Conservation (phyloP, 2,797 vertebrate species). For the Microchirus variegatus region DNA sequence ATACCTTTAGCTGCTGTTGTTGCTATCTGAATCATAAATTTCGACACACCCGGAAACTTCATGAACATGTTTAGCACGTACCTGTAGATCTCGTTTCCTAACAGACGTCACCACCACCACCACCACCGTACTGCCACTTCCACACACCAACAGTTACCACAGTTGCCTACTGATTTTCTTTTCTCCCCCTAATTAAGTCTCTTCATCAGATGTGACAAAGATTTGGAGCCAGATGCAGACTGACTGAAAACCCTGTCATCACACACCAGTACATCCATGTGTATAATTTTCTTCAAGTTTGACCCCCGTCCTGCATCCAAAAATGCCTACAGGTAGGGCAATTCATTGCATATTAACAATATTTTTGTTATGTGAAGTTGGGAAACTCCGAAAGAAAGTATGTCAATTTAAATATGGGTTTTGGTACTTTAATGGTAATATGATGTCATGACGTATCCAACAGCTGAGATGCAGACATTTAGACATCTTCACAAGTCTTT, state of each 20-base stretch:
- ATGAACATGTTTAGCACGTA: too few species aligned
- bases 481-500: too few species aligned
- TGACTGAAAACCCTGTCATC: slow-evolving; percentile 36
- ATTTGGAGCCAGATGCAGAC: slow-evolving; percentile 52
- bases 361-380: not conserved
- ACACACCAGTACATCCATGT: slow-evolving; percentile 84
- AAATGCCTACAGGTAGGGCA: slow-evolving; percentile 96
- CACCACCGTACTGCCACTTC: not conserved
- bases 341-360: not conserved
- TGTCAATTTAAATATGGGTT: too few species aligned
- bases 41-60: too few species aligned
- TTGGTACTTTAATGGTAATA: too few species aligned
- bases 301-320: slow-evolving; percentile 94
- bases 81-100: not conserved
- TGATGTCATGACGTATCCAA: not conserved
- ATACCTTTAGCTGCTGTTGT: not conserved
- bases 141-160: not conserved
- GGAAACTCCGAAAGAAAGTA: not conserved
- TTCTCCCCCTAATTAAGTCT: slow-evolving; percentile 10
- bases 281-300: slow-evolving; percentile 98
- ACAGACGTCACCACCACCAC: not conserved
- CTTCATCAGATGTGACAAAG: slow-evolving; percentile 53
- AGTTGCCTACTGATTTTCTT: not conserved
- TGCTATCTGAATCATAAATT: not conserved
- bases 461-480: too few species aligned